phyloP scores from a whole-genome alignment of 2,888 invertebrate genomes.

The Macrophya annulata region DNA sequence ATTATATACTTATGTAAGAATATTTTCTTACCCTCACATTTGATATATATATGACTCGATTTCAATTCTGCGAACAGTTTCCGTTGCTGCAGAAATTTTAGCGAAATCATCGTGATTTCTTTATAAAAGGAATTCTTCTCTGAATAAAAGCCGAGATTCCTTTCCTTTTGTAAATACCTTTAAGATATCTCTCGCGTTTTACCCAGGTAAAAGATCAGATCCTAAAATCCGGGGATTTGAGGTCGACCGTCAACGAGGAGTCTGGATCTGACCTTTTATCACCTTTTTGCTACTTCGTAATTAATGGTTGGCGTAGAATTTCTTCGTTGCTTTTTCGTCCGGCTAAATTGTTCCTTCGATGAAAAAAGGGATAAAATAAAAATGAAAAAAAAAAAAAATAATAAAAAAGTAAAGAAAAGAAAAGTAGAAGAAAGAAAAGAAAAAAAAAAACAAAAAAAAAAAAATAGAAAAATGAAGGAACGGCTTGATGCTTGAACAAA shows the following conservation, averaged over 20 bases:
- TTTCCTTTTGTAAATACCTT: background rate
- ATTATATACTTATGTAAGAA: background rate
- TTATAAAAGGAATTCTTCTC: background rate
- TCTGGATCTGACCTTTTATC: slow-evolving; percentile 46
- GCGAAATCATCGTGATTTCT: background rate
- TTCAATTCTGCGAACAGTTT: background rate
- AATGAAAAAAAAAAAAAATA: background rate
- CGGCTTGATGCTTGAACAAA: slow-evolving; percentile 19
- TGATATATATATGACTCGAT: background rate
- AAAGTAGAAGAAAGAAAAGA: background rate
- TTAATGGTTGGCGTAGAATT: slow-evolving; percentile 39
- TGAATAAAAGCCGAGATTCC: background rate
- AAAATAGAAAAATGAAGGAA: background rate
- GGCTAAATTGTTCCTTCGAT: slow-evolving; percentile 46
- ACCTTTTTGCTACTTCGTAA: slow-evolving; percentile 44
- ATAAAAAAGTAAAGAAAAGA: background rate
- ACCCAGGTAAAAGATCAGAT: slow-evolving; percentile 11
- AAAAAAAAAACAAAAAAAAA: background rate
- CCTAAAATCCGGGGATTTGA: slow-evolving; percentile 39
- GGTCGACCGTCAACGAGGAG: slow-evolving; percentile 37
- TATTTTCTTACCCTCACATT: background rate
- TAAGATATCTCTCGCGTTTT: background rate
- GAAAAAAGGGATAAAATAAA: background rate
- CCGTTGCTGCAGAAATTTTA: background rate
- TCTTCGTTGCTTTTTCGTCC: slow-evolving; percentile 25